A percentile compares a stretch with the other conserved stretches of the same genome.
These are phyloP conservation scores for Eulemur rufifrons DNA, from an alignment of 2,113 vertebrate species.

Conservation along the genomic window DNA sequence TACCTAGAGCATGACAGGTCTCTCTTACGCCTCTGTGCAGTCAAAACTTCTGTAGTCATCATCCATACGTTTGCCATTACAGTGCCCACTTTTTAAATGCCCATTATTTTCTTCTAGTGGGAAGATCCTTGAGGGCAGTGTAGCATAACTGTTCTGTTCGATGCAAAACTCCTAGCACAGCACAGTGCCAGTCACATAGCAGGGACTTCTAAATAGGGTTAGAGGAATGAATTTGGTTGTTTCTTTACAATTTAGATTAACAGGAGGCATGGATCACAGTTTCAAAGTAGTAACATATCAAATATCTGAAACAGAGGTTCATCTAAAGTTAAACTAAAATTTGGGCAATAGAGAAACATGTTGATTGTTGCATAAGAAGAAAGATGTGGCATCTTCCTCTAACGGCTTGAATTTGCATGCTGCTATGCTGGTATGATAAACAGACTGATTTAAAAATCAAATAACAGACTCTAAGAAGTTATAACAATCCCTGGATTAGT, in stretches of 20 bases:
- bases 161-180: neutral
- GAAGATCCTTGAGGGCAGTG: neutral
- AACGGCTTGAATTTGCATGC: constrained; percentile 48
- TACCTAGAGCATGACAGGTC: neutral
- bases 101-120: neutral
- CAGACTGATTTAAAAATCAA: constrained; percentile 81
- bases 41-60: neutral
- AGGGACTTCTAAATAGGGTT: neutral
- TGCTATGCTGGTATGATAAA: constrained; percentile 69
- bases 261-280: neutral
- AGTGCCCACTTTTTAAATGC: neutral
- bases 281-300: neutral
- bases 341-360: neutral
- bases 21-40: neutral
- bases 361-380: neutral
- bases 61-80: neutral
- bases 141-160: neutral
- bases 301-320: neutral
- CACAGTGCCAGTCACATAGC: neutral
- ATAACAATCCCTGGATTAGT: constrained; percentile 76
- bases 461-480: constrained; percentile 73
- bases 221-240: neutral
- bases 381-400: neutral
- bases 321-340: constrained; percentile 23
- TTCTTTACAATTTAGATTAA: neutral